Conservation (phyloP, 2,113 vertebrate species). For the Ceyx melanurus region DNA sequence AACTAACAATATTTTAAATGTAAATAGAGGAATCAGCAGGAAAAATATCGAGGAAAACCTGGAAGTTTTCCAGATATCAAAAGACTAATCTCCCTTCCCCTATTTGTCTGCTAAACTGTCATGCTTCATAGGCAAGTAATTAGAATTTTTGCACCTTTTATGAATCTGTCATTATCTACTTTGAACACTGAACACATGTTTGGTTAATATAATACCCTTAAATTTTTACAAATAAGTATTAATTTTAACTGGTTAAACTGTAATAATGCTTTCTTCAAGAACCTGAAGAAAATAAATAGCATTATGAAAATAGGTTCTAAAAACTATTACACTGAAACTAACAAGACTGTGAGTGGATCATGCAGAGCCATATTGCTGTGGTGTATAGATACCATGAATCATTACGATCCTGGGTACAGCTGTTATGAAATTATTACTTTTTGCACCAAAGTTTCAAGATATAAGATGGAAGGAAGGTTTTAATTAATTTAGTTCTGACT, state of each 20-base stretch:
- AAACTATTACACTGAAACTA: neutral
- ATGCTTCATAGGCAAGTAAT: neutral
- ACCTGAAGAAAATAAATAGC: neutral
- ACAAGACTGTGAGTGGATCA: neutral
- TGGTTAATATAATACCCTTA: neutral
- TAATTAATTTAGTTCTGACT: conserved; percentile 13
- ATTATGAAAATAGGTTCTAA: neutral
- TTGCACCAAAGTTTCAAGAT: neutral
- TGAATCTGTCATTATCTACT: neutral
- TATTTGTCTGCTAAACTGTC: neutral
- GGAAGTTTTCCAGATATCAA: neutral
- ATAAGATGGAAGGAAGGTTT: neutral
- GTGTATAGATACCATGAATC: neutral
- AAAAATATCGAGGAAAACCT: neutral
- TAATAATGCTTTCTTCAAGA: neutral
- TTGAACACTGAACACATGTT: neutral
- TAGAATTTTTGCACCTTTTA: neutral
- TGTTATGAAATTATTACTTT: neutral
- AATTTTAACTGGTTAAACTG: neutral
- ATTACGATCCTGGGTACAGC: neutral
- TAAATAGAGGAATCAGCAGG: neutral
- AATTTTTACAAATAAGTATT: neutral
- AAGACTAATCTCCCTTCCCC: neutral
- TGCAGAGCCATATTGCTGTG: neutral
- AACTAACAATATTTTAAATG: neutral